Percentiles rank a stretch among this genome's conserved stretches.
Conservation (phyloP, 2,797 vertebrate genomes). For the Diplodus sargus region DNA sequence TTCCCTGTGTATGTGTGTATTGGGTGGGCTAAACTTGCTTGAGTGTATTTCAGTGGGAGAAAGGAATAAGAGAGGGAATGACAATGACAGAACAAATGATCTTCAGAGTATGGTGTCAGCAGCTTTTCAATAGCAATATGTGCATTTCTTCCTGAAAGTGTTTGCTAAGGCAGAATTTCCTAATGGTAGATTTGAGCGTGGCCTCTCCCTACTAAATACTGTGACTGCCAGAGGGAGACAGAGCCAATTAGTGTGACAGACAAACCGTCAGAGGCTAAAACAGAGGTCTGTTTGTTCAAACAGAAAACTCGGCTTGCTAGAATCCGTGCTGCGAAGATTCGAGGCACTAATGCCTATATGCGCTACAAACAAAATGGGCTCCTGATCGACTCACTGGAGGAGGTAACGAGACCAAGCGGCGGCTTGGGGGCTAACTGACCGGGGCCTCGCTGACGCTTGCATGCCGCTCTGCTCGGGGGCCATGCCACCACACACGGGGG, state of each 20-base stretch:
- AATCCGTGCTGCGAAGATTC: slow-evolving; percentile 94
- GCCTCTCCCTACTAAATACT: slow-evolving; percentile 67
- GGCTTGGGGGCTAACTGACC: slow-evolving; percentile 72
- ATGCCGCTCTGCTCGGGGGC: slow-evolving; percentile 78
- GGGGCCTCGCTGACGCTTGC: slow-evolving; percentile 78
- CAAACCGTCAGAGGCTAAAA: slow-evolving; percentile 77
- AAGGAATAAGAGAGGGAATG: slow-evolving; percentile 58
- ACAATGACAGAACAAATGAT: slow-evolving; percentile 78
- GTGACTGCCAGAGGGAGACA: slow-evolving; percentile 66
- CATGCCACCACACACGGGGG: slow-evolving; percentile 70
- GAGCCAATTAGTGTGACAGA: slow-evolving; percentile 77
- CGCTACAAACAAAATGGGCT: slow-evolving; percentile 98
- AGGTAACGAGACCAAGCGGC: slow-evolving; percentile 84
- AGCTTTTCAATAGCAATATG: slow-evolving; percentile 75
- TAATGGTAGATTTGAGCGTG: slow-evolving; percentile 69
- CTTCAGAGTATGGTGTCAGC: slow-evolving; percentile 75
- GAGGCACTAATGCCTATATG: slow-evolving; percentile 98
- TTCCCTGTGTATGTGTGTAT: slow-evolving; percentile 58
- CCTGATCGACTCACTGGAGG: slow-evolving; percentile 91
- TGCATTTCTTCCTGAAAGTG: slow-evolving; percentile 70
- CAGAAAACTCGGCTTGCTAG: slow-evolving; percentile 98
- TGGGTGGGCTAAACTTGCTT: slow-evolving; percentile 62
- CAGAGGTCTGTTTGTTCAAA: slow-evolving; percentile 86
- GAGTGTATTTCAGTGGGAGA: slow-evolving; percentile 63
- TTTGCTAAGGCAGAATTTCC: slow-evolving; percentile 71